These are phyloP conservation scores for Ditula angustiorana DNA, from an alignment of 2,888 invertebrate genomes.

Conservation along the genomic window DNA sequence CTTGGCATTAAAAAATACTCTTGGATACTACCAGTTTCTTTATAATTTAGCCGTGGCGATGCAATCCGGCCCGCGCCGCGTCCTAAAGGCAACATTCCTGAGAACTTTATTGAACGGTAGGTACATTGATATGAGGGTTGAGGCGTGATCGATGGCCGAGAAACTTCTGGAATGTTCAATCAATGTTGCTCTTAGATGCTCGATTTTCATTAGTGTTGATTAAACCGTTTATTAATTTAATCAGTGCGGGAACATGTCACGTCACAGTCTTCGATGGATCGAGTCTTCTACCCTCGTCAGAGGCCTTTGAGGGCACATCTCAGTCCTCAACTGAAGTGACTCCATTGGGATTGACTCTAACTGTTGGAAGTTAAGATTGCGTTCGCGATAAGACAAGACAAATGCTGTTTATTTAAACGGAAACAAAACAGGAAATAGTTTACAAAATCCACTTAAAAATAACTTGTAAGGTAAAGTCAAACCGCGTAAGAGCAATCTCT, in stretches of 20 bases:
- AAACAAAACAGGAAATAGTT: too few relatives aligned
- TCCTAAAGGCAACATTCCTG: conserved; percentile 15
- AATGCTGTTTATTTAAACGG: too few relatives aligned
- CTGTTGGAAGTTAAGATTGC: background rate
- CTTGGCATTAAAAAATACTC: conserved; percentile 17
- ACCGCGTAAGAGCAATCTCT: too few relatives aligned
- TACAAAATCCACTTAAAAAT: too few relatives aligned
- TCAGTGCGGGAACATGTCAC: conserved; percentile 44
- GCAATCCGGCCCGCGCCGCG: background rate
- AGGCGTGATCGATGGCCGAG: conserved; percentile 47
- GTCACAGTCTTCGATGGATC: conserved; percentile 44
- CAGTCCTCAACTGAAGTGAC: background rate
- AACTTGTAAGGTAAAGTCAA: too few relatives aligned
- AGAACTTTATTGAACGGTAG: conserved; percentile 12
- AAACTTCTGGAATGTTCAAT: conserved; percentile 55
- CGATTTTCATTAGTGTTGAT: conserved; percentile 54
- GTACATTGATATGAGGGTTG: conserved; percentile 20
- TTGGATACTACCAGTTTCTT: conserved; percentile 9
- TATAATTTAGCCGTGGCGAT: conserved; percentile 14
- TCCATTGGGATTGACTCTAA: background rate
- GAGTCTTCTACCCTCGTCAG: conserved; percentile 45
- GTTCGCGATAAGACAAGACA: background rate
- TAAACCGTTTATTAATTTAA: conserved; percentile 52
- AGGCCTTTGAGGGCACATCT: background rate
- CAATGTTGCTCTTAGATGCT: conserved; percentile 52